Conservation (phyloP, 2,113 vertebrate genomes). For the Pedetes capensis region DNA sequence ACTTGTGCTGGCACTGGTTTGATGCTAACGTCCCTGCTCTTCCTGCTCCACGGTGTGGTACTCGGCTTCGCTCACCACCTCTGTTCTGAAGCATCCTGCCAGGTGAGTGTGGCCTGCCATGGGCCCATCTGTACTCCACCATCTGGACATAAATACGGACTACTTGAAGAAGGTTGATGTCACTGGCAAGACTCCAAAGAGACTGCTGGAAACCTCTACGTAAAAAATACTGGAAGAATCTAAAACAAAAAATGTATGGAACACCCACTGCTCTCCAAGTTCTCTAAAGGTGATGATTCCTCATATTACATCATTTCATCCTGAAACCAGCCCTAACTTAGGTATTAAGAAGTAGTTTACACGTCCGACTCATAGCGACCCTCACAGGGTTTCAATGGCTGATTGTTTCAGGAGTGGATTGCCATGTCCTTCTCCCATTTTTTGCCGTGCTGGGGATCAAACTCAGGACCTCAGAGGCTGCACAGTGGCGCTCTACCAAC, state of each 20-base stretch:
- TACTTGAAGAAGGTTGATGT: neutral
- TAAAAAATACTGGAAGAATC: neutral
- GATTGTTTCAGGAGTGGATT: too few species aligned
- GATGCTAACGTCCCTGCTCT: neutral
- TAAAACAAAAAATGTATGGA: neutral
- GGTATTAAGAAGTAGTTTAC: neutral
- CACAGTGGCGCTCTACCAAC: too few species aligned
- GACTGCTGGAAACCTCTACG: neutral
- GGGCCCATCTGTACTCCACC: accelerated
- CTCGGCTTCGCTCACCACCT: neutral
- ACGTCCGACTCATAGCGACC: too few species aligned
- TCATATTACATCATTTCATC: neutral
- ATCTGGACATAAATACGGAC: neutral
- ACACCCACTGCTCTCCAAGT: neutral
- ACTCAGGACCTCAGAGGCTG: too few species aligned
- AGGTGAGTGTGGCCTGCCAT: neutral
- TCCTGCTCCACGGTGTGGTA: too few species aligned
- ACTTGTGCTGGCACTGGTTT: neutral
- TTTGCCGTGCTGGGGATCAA: too few species aligned
- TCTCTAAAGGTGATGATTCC: neutral
- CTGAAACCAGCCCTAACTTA: neutral
- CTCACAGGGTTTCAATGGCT: too few species aligned
- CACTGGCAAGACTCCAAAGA: neutral
- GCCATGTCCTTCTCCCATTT: too few species aligned
- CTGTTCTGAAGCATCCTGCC: neutral